A percentile compares a stretch with the other conserved stretches of the same genome.
Evolutionary conservation across 2,797 vertebrate genomes (phyloP).

Genomic region (Liasis olivaceus): DNA sequence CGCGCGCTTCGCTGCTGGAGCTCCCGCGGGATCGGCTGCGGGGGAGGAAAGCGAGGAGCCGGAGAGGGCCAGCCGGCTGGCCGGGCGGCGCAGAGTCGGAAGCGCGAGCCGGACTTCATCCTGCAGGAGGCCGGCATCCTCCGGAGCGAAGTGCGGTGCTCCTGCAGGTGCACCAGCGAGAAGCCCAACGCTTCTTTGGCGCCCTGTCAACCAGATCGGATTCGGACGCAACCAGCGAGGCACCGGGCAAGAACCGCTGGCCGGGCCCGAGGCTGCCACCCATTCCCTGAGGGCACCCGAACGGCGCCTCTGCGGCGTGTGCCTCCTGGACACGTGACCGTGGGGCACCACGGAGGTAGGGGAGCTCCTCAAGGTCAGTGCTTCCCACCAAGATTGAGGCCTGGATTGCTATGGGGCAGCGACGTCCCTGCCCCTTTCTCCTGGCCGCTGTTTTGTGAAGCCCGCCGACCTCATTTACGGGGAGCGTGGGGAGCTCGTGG

Average conservation of each 20-base stretch:
- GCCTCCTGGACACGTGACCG: background rate
- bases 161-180: slow-evolving; percentile 40
- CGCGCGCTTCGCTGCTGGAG: background rate
- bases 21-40: background rate
- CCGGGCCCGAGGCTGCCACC: slow-evolving; percentile 13
- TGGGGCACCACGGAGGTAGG: background rate
- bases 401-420: background rate
- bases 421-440: too few relatives aligned
- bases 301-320: background rate
- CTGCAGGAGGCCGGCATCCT: slow-evolving; percentile 40
- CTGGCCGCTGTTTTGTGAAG: background rate
- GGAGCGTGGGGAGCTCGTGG: background rate
- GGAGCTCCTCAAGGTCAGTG: slow-evolving; percentile 39
- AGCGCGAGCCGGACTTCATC: slow-evolving; percentile 35
- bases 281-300: background rate
- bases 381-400: background rate
- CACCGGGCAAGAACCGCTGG: slow-evolving; percentile 59
- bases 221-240: slow-evolving; percentile 47
- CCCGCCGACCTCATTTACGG: too few relatives aligned
- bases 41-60: slow-evolving; percentile 29
- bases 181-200: slow-evolving; percentile 55
- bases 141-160: slow-evolving; percentile 47
- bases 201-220: slow-evolving; percentile 49
- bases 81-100: background rate
- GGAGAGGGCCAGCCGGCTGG: background rate